Evolutionary conservation across 2,888 invertebrate genomes (phyloP).

Genomic region (Tiphia femorata): DNA sequence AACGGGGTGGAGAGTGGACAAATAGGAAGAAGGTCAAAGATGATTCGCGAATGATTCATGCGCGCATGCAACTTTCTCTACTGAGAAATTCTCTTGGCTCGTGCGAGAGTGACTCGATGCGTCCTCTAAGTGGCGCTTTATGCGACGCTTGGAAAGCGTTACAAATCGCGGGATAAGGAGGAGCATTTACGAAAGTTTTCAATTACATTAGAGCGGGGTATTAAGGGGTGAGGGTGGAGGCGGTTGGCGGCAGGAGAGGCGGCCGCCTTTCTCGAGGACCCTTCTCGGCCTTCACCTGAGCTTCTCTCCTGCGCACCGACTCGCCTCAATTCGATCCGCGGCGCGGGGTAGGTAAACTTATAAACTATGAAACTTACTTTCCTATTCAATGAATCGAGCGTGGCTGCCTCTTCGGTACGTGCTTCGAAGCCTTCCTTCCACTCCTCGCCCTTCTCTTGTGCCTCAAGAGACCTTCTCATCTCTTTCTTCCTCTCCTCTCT

Average conservation of each 20-base stretch:
- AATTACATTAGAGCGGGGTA: slow-evolving; percentile 43
- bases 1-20: too few species aligned
- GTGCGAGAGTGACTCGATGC: slow-evolving; percentile 2
- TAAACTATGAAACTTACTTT: slow-evolving; percentile 50
- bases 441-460: neutral
- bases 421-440: slow-evolving; percentile 29
- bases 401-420: slow-evolving; percentile 31
- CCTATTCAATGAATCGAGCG: slow-evolving; percentile 47
- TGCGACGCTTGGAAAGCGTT: slow-evolving; percentile 10
- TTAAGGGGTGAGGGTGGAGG: slow-evolving; percentile 35
- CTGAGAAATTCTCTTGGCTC: neutral
- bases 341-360: slow-evolving; percentile 39
- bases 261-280: neutral
- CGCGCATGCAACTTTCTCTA: too few species aligned
- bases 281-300: slow-evolving; percentile 23
- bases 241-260: neutral
- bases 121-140: slow-evolving; percentile 16
- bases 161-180: slow-evolving; percentile 20
- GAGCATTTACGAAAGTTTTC: slow-evolving; percentile 40
- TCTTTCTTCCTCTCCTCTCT: slow-evolving; percentile 1
- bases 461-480: neutral
- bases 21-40: too few species aligned
- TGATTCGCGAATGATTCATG: neutral
- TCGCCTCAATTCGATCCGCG: slow-evolving; percentile 13
- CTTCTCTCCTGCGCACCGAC: slow-evolving; percentile 12